phyloP scores from a whole-genome alignment of 2,113 vertebrate species.

The Toxotes chatareus region DNA sequence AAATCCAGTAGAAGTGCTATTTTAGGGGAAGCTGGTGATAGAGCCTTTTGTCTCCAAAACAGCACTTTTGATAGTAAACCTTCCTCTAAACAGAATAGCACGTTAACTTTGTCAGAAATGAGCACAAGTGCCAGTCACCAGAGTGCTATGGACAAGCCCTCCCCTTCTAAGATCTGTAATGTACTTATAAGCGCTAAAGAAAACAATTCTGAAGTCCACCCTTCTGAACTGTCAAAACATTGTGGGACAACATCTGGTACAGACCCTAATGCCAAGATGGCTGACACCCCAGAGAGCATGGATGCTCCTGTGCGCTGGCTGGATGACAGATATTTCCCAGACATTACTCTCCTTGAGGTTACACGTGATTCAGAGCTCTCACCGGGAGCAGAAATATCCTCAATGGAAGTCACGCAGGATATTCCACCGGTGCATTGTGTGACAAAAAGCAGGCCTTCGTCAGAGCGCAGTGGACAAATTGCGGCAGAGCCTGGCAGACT shows the following conservation, averaged over 20 bases:
- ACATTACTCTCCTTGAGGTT: slow-evolving; percentile 69
- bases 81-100: not conserved
- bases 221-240: not conserved
- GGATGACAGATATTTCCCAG: slow-evolving; percentile 45
- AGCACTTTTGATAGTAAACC: slow-evolving; percentile 30
- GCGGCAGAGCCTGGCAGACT: not conserved
- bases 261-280: not conserved
- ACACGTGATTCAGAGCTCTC: slow-evolving; percentile 41
- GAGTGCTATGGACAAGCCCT: not conserved
- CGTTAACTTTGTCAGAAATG: not conserved
- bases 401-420: slow-evolving; percentile 11
- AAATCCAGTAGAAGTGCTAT: not conserved
- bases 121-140: not conserved
- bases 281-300: not conserved
- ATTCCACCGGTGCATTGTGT: not conserved
- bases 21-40: not conserved
- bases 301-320: slow-evolving; percentile 3
- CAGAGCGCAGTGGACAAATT: not conserved
- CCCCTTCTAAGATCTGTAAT: not conserved
- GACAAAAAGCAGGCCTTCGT: not conserved
- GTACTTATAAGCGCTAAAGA: not conserved
- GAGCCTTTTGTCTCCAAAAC: slow-evolving; percentile 4
- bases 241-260: not conserved
- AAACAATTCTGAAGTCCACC: slow-evolving; percentile 2
- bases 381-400: slow-evolving; percentile 5